Conservation (phyloP, 2,797 vertebrate genomes). For the Heliangelus exortis region DNA sequence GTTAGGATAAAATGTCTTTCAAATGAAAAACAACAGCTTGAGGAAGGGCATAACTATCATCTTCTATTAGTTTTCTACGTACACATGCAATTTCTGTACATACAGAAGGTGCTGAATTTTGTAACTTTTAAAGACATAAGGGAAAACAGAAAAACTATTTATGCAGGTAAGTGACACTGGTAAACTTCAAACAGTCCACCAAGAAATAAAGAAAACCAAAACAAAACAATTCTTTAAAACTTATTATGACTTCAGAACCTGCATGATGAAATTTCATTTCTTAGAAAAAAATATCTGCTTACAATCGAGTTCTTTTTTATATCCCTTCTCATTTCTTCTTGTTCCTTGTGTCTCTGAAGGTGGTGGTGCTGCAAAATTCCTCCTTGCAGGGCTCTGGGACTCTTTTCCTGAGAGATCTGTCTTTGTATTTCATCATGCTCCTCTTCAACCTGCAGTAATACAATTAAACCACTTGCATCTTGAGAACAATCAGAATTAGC, state of each 20-base stretch:
- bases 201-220: background rate
- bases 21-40: background rate
- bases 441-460: constrained; percentile 84
- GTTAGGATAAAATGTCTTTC: background rate
- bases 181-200: background rate
- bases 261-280: background rate
- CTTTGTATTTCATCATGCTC: constrained; percentile 86
- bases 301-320: constrained; percentile 85
- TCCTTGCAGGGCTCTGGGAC: constrained; percentile 86
- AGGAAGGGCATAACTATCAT: accelerated
- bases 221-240: accelerated
- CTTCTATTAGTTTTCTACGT: background rate
- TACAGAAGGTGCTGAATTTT: background rate
- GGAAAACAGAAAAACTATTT: background rate
- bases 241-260: background rate
- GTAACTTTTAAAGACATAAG: background rate
- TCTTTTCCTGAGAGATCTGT: constrained; percentile 87
- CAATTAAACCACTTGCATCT: background rate
- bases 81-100: background rate
- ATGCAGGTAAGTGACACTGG: background rate
- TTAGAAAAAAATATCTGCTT: background rate
- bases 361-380: constrained; percentile 84
- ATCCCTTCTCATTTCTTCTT: constrained; percentile 82
- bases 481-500: background rate
- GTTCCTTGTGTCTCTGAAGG: constrained; percentile 87